Evolutionary conservation across 2,888 invertebrate genomes (phyloP).

Genomic region (Nyleta sp.): DNA sequence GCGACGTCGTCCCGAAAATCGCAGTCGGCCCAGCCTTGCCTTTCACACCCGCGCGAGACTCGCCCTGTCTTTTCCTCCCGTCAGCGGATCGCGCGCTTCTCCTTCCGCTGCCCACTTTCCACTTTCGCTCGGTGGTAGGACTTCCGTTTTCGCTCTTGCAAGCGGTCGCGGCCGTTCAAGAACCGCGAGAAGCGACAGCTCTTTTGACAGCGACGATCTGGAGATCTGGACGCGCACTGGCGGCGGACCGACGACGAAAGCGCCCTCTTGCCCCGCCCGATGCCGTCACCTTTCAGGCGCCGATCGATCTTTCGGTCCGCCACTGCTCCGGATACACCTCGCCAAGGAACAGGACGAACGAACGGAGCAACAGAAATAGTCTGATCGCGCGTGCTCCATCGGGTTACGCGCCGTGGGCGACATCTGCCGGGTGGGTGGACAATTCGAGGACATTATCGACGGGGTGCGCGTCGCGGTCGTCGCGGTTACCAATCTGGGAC

Average conservation of each 20-base stretch:
- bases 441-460: constrained; percentile 23
- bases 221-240: constrained; percentile 83
- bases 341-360: constrained; percentile 60
- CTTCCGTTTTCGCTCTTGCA: too few relatives aligned
- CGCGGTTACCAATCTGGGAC: constrained; percentile 37
- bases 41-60: too few relatives aligned
- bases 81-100: too few relatives aligned
- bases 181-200: constrained; percentile 56
- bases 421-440: constrained; percentile 22
- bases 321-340: constrained; percentile 53
- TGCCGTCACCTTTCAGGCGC: constrained; percentile 70
- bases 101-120: too few relatives aligned
- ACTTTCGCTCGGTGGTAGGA: too few relatives aligned
- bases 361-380: constrained; percentile 51
- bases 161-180: constrained; percentile 25
- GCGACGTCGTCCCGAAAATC: too few relatives aligned
- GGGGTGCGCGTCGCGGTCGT: background rate
- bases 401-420: background rate
- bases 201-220: constrained; percentile 80
- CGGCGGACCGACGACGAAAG: constrained; percentile 84
- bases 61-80: too few relatives aligned
- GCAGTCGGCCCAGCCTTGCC: too few relatives aligned
- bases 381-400: constrained; percentile 40
- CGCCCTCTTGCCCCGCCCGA: constrained; percentile 85
- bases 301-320: constrained; percentile 66